Base-by-base conservation (phyloP, 2,113 vertebrate species). In the Gracilinanus agilis region DNA sequence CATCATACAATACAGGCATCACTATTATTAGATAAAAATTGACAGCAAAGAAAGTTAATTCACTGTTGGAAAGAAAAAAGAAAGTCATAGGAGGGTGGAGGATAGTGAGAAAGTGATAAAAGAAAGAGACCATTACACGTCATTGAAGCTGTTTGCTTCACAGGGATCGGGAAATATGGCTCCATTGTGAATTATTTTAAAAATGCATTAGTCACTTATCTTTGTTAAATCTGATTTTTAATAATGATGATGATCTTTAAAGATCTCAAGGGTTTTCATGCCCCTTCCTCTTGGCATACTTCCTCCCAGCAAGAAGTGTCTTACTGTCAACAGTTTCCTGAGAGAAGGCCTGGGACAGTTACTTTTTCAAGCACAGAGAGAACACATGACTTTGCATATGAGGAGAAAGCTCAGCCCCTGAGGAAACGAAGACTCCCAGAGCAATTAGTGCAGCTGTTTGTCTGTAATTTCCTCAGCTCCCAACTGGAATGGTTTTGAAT, bases 271-370 rank as follows among this genome's bases (percentile, higher is more conserved):
- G 19, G 67, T 83, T n/a, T 40, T 40, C 16, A 83, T 40, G n/a
- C 67, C 67, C 67, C 67, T 83, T 40, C 19, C 34, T 83, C 19
- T 83, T 40, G n/a, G 34, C n/a, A 83, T 10, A 40, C 19, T 83
- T 83, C 67, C 11, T 83, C 54, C 55, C 23, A 83, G 92, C 93
- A 61, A 54, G 53, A 44, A 1, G 7, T 44, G 24, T 27, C 29
- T 61, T 93, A 88, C 90, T 92, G 19, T 93, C 40, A 61, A 1
- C 4, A 91, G n/a, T 24, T 95, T 21, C 53, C 8, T 89, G 44
- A 93, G 92, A 89, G 3, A 58, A 56, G 19, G 23, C 53, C 90
- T n/a, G 34, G 56, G 91, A n/a, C n/a, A 91, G 34, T 91, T 94
- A 53, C 29, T 94, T 91, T 75, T 89, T 40, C 55, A 61, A 61